Conservation (phyloP, 2,888 invertebrate species). For the Barypeithes pellucidus region DNA sequence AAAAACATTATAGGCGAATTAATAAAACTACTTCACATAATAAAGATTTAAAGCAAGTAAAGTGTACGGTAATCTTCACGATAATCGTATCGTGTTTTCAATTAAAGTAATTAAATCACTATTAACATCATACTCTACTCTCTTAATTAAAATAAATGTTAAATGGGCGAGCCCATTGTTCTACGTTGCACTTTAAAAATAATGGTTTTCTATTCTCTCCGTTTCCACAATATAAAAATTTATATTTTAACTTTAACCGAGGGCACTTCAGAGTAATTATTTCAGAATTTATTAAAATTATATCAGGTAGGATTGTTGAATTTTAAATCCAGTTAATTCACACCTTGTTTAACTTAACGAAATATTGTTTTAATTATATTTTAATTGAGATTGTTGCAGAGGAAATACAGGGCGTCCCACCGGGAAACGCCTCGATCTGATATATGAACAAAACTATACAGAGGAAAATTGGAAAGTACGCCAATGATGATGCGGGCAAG, state of each 20-base stretch:
- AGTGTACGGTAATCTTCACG: slow-evolving; percentile 5
- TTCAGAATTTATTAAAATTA: slow-evolving; percentile 1
- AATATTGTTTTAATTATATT: slow-evolving; percentile 13
- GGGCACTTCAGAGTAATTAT: not conserved
- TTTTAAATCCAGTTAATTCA: slow-evolving; percentile 9
- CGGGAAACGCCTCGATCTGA: too few relatives aligned
- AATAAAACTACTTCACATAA: not conserved
- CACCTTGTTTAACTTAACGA: slow-evolving; percentile 13
- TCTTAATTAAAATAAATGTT: slow-evolving; percentile 21
- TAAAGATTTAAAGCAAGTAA: slow-evolving; percentile 15
- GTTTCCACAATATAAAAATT: slow-evolving; percentile 18
- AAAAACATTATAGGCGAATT: not conserved
- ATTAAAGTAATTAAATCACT: slow-evolving; percentile 26
- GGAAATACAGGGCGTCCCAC: not conserved
- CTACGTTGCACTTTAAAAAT: slow-evolving; percentile 13
- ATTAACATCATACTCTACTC: slow-evolving; percentile 10
- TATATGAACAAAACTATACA: too few relatives aligned
- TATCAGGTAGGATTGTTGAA: not conserved
- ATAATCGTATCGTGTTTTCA: slow-evolving; percentile 27
- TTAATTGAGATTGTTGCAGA: not conserved
- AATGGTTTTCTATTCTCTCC: slow-evolving; percentile 13
- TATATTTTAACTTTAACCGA: not conserved
- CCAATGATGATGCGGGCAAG: too few relatives aligned
- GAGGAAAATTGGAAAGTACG: too few relatives aligned
- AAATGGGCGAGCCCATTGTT: slow-evolving; percentile 21